Evolutionary conservation across 2,888 invertebrate genomes (phyloP).

Genomic region (Proisotoma minuta): DNA sequence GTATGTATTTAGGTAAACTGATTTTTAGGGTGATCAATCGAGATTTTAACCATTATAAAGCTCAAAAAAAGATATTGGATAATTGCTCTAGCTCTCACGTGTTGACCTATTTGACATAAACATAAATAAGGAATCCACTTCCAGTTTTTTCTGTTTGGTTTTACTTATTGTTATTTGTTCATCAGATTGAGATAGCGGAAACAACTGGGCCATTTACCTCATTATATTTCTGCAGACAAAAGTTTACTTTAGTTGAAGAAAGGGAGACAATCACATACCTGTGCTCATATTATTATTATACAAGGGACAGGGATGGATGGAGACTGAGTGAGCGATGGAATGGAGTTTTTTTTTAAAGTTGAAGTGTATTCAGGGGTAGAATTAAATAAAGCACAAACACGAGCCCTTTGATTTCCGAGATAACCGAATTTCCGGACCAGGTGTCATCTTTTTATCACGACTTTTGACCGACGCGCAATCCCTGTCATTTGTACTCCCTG

Average conservation of each 20-base stretch:
- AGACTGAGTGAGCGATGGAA: conserved; percentile 14
- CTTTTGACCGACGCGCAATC: conserved; percentile 46
- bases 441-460: conserved; percentile 48
- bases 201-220: neutral
- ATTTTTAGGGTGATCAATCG: no score
- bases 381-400: conserved; percentile 39
- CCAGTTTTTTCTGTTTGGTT: no score
- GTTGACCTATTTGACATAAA: no score
- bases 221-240: neutral
- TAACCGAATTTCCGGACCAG: conserved; percentile 48
- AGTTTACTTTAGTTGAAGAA: conserved; percentile 30
- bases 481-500: conserved; percentile 23
- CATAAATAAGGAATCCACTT: no score
- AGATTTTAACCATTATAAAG: no score
- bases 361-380: conserved; percentile 13
- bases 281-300: neutral
- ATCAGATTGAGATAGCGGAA: neutral
- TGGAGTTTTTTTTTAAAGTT: neutral
- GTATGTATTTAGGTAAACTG: conserved; percentile 2
- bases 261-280: conserved; percentile 8
- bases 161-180: no score
- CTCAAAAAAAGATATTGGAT: no score
- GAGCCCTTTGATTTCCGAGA: conserved; percentile 43
- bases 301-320: neutral
- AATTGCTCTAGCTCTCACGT: no score